Percentiles rank a stretch among this genome's conserved stretches.
These are phyloP conservation scores for Galaxias olidus DNA, from an alignment of 2,797 vertebrate genomes.

Conservation along the genomic window DNA sequence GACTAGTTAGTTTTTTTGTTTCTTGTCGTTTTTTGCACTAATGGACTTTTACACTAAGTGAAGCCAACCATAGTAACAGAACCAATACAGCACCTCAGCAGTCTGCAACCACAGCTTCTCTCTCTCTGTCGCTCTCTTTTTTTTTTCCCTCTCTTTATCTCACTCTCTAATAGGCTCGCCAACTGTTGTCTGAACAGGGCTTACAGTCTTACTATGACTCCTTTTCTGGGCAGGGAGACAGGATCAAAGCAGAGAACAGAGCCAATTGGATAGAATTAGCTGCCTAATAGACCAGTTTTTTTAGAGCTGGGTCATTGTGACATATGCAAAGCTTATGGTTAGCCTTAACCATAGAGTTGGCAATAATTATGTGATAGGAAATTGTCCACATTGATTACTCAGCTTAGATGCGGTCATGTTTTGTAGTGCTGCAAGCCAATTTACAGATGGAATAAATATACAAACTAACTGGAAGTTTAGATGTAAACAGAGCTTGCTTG, in stretches of 20 bases:
- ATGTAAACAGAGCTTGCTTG: constrained; percentile 19
- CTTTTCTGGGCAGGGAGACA: constrained; percentile 22
- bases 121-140: background rate
- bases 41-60: constrained; percentile 46
- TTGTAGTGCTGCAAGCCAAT: constrained; percentile 32
- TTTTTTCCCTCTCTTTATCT: no score
- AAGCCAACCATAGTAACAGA: constrained; percentile 53
- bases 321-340: constrained; percentile 19
- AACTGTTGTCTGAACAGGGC: constrained; percentile 22
- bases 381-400: constrained; percentile 36
- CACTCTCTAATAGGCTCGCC: constrained; percentile 24
- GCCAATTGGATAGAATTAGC: constrained; percentile 18
- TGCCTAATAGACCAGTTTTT: constrained; percentile 12
- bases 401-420: constrained; percentile 48
- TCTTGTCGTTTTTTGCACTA: constrained; percentile 39
- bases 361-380: constrained; percentile 20
- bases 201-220: constrained; percentile 24
- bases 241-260: constrained; percentile 23
- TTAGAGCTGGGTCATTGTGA: background rate
- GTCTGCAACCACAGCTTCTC: constrained; percentile 27
- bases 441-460: constrained; percentile 54
- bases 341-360: background rate
- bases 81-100: constrained; percentile 52
- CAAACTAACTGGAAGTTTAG: constrained; percentile 28
- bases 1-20: constrained; percentile 28